Evolutionary conservation across 2,797 vertebrate genomes (phyloP).

Genomic region (Siniperca obscura): DNA sequence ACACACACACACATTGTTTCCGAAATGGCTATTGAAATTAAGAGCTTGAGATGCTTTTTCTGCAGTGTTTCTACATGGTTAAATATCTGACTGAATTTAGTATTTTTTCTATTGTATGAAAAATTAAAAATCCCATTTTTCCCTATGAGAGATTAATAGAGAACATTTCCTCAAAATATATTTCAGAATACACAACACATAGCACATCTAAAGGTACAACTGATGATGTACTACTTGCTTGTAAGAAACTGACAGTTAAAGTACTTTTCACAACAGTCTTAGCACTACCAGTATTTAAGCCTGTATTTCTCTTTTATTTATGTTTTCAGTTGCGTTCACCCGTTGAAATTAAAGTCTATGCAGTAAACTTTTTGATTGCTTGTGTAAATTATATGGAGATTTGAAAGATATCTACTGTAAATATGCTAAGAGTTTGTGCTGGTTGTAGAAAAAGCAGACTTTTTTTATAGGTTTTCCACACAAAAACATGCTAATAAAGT

Average conservation of each 20-base stretch:
- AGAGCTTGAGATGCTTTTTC: conserved; percentile 64
- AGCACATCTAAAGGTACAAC: conserved; percentile 23
- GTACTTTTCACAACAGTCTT: conserved; percentile 56
- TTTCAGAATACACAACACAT: conserved; percentile 31
- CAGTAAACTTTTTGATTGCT: conserved; percentile 73
- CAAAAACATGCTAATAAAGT: conserved; percentile 49
- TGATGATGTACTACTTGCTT: conserved; percentile 38
- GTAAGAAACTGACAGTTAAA: conserved; percentile 56
- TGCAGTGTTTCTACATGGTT: conserved; percentile 68
- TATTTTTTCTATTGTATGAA: conserved; percentile 22
- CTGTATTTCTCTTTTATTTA: conserved; percentile 71
- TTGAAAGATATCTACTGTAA: conserved; percentile 65
- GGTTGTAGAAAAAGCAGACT: conserved; percentile 8
- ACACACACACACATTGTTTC: conserved; percentile 50
- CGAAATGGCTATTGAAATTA: conserved; percentile 77
- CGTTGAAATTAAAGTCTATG: conserved; percentile 67
- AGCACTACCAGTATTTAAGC: conserved; percentile 51
- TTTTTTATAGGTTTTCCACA: conserved; percentile 33
- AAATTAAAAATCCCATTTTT: conserved; percentile 23
- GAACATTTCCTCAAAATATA: conserved; percentile 34
- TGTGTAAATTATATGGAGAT: conserved; percentile 70
- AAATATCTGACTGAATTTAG: conserved; percentile 61
- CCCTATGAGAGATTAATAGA: conserved; percentile 30
- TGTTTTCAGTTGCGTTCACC: conserved; percentile 65
- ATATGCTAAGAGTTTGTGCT: conserved; percentile 36